phyloP scores from a whole-genome alignment of 2,888 invertebrate genomes.

The Candidula unifasciata region DNA sequence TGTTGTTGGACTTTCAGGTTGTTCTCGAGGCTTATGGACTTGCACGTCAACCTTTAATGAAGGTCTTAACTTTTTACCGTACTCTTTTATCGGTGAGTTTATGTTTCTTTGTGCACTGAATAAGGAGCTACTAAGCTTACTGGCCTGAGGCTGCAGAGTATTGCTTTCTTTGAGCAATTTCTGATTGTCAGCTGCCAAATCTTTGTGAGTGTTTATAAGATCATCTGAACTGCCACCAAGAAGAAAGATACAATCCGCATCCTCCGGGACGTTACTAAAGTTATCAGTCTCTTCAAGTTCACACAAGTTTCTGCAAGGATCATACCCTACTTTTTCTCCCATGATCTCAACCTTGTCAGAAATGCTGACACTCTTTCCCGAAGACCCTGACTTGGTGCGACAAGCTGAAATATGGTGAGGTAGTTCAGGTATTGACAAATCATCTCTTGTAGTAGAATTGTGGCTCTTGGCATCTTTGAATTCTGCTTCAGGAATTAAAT shows the following conservation, averaged over 20 bases:
- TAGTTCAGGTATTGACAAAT: neutral
- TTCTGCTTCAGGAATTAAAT: neutral
- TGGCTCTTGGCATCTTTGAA: neutral
- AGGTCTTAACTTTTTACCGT: conserved; percentile 2
- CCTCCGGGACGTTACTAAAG: neutral
- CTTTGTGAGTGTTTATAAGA: neutral
- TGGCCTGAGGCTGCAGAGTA: neutral
- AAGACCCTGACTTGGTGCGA: conserved; percentile 20
- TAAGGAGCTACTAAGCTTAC: too few relatives aligned
- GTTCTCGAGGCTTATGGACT: conserved; percentile 18
- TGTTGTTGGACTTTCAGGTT: conserved; percentile 2
- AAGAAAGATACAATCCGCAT: conserved; percentile 13
- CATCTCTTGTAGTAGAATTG: neutral
- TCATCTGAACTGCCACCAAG: neutral
- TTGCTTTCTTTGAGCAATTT: neutral
- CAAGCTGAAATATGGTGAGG: neutral
- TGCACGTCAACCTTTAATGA: conserved; percentile 7
- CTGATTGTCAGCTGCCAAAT: neutral
- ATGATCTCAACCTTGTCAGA: conserved; percentile 34
- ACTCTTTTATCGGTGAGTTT: neutral
- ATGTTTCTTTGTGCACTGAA: too few relatives aligned
- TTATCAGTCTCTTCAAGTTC: neutral
- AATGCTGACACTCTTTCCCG: conserved; percentile 31
- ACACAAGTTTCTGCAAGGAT: neutral
- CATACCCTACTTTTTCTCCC: neutral